Conservation (phyloP, 2,888 invertebrate species). For the Antheraea assamensis region DNA sequence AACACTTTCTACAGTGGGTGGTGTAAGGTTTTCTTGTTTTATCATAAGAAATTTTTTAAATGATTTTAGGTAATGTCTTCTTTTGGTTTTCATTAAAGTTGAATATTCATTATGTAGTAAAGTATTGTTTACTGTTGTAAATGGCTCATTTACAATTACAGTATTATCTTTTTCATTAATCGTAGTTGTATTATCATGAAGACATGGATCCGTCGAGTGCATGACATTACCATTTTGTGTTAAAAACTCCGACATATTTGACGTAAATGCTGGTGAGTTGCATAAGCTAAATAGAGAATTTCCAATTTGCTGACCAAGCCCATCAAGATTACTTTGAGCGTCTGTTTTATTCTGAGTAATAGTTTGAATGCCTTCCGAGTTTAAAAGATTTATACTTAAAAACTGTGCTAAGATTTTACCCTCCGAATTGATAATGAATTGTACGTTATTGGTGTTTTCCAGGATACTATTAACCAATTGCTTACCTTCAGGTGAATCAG, state of each 20-base stretch:
- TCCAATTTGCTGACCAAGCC: neutral
- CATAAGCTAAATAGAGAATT: neutral
- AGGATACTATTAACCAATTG: constrained; percentile 28
- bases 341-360: constrained; percentile 3
- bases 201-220: neutral
- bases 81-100: constrained; percentile 2
- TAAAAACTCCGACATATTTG: too few species aligned
- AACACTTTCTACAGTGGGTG: neutral
- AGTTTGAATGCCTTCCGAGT: constrained; percentile 9
- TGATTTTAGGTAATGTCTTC: constrained; percentile 1
- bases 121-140: neutral
- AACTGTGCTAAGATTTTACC: constrained; percentile 11
- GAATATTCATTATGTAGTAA: neutral
- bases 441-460: constrained; percentile 35
- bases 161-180: neutral
- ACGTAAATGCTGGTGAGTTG: too few species aligned
- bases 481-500: constrained; percentile 11
- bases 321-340: constrained; percentile 14
- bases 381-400: neutral
- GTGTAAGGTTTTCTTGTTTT: neutral
- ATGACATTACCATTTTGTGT: neutral
- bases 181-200: neutral
- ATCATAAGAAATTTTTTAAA: constrained; percentile 10
- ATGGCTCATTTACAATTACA: neutral
- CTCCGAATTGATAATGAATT: constrained; percentile 29